Evolutionary conservation across 2,797 vertebrate species (phyloP).

Genomic region (Mus caroli): DNA sequence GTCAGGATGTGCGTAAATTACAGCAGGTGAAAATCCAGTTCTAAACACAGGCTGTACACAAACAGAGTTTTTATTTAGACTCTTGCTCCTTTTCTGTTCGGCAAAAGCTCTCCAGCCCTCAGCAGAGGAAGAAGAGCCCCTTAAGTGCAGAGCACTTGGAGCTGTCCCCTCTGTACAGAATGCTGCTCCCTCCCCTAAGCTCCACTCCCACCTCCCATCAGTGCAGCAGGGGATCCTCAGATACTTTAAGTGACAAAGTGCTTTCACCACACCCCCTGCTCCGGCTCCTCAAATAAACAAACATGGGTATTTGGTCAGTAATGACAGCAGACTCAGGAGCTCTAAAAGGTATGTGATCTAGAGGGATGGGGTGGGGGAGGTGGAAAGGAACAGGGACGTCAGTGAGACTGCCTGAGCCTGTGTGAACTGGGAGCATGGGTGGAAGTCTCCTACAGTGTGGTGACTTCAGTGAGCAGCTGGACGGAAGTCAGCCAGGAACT

Average conservation of each 20-base stretch:
- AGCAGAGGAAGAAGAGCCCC: conserved; percentile 65
- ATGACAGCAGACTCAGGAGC: conserved; percentile 3
- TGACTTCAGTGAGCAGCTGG: conserved; percentile 46
- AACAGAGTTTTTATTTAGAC: conserved; percentile 38
- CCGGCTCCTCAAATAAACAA: conserved; percentile 65
- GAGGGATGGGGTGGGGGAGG: not conserved
- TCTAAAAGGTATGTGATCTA: not conserved
- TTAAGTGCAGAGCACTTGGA: conserved; percentile 63
- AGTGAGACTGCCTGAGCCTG: not conserved
- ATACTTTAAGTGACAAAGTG: conserved; percentile 75
- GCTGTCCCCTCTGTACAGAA: conserved; percentile 46
- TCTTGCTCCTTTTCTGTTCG: conserved; percentile 48
- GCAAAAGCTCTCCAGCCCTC: conserved; percentile 7
- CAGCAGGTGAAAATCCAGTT: conserved; percentile 3
- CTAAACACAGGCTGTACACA: not conserved
- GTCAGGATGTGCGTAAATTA: conserved; percentile 63
- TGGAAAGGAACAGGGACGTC: conserved; percentile 17
- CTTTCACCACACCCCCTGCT: conserved; percentile 62
- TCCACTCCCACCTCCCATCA: conserved; percentile 33
- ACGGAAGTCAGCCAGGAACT: not conserved
- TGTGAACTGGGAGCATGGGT: not conserved
- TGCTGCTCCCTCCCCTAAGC: not conserved
- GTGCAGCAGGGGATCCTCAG: conserved; percentile 55
- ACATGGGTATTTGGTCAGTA: conserved; percentile 20
- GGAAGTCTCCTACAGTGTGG: conserved; percentile 37